Conservation (phyloP, 2,797 vertebrate genomes). For the Gymnocypris eckloni region DNA sequence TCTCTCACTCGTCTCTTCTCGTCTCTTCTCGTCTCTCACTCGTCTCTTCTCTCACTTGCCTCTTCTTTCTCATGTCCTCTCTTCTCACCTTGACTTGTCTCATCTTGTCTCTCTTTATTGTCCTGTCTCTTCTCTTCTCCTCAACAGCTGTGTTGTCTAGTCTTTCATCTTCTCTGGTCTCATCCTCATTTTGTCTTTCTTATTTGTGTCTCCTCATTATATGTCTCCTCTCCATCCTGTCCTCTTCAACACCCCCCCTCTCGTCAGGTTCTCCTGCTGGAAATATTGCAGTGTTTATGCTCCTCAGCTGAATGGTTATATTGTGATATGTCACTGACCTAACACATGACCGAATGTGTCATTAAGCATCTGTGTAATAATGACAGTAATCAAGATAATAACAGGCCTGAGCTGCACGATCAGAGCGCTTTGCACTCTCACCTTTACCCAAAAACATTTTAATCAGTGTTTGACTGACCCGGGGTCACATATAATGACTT, state of each 20-base stretch:
- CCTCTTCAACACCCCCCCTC: not conserved
- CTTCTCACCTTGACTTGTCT: not conserved
- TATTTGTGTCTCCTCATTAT: too few relatives aligned
- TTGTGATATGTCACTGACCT: not conserved
- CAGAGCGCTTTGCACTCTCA: not conserved
- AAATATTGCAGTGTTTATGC: not conserved
- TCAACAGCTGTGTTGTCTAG: not conserved
- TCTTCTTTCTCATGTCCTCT: not conserved
- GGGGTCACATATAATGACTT: not conserved
- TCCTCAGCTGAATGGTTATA: not conserved
- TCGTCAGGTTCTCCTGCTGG: not conserved
- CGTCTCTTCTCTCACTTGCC: not conserved
- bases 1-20: not conserved
- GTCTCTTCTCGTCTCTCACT: not conserved
- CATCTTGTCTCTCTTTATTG: not conserved
- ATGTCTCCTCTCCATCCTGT: not conserved
- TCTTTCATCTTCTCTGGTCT: not conserved
- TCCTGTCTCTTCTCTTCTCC: not conserved
- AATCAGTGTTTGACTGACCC: slow-evolving; percentile 4
- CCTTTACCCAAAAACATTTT: not conserved
- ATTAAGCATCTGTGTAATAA: slow-evolving; percentile 7
- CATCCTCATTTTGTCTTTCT: not conserved
- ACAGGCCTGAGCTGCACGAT: not conserved
- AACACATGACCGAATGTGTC: not conserved
- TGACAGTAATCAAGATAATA: slow-evolving; percentile 21